These are phyloP conservation scores for Sphaerophoria rueppellii DNA, from an alignment of 2,888 invertebrate genomes.

Conservation along the genomic window DNA sequence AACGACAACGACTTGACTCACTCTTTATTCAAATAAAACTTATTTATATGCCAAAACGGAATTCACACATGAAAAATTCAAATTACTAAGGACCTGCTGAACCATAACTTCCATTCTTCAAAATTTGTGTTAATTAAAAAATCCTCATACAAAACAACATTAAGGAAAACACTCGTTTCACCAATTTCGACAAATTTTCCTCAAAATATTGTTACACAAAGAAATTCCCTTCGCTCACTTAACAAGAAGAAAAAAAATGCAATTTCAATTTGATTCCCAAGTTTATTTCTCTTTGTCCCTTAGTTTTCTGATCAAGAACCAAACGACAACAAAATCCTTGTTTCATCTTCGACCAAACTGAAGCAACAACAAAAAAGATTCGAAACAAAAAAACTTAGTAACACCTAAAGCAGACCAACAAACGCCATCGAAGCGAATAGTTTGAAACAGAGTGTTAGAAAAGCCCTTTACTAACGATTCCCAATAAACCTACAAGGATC, in stretches of 20 bases:
- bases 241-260: conserved; percentile 13
- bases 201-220: conserved; percentile 1
- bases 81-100: too few species aligned
- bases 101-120: too few species aligned
- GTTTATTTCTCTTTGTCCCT: conserved; percentile 20
- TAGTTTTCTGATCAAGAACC: conserved; percentile 6
- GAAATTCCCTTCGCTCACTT: background rate
- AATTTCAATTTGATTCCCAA: conserved; percentile 57
- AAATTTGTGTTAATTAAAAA: background rate
- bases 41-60: too few species aligned
- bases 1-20: too few species aligned
- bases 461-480: conserved; percentile 31
- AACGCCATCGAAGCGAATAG: conserved; percentile 44
- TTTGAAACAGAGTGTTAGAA: conserved; percentile 42
- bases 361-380: background rate
- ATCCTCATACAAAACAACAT: background rate
- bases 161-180: background rate
- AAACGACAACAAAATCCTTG: conserved; percentile 22
- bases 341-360: background rate
- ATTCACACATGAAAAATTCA: too few species aligned
- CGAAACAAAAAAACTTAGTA: background rate
- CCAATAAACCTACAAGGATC: conserved; percentile 10
- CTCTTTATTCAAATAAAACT: too few species aligned
- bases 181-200: background rate
- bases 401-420: conserved; percentile 3